Evolutionary conservation across 2,888 invertebrate genomes (phyloP), one percentile per base, ranked within the genome.

Genomic region (Tetheella fluctuosa): DNA sequence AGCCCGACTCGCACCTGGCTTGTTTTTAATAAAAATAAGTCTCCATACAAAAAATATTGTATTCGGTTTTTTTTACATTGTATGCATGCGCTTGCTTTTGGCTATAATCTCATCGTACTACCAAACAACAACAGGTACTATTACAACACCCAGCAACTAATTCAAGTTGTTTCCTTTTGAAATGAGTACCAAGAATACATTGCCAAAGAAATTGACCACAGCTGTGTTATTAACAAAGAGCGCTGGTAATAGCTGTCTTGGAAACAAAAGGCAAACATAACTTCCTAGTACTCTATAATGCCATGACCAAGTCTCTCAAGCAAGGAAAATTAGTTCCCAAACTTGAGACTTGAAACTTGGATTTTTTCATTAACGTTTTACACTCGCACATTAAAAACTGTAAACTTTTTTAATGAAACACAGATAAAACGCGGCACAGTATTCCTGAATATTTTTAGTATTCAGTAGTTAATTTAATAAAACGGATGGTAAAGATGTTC

Each of bases 351-450:
- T n/a, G 15, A 39, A 15, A 42, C 42, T 48, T 17, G 10, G 42
- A n/a, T 48, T 48, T 48, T 48, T 48, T 48, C 48, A 48, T 48
- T 48, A 48, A 48, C n/a, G 48, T 48, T 48, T 48, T 48, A 48
- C 48, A 48, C 48, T 48, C 20, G 48, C 20, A 48, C 42, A 42
- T 42, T 42, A 42, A 42, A 42, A 42, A 42, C 48, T 48, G 20
- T 20, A 10, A 48, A 48, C 48, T 48, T 48, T 48, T 28, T 48
- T 48, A 48, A 48, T 48, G 20, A 48, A 48, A 48, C 42, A 42
- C 20, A 48, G 48, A 48, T 48, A 48, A 48, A 48, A 20, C 20
- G 48, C 5, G 10, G 20, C 8, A 48, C 20, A 42, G 17, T 42
- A 42, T 42, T 42, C 42, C n/a, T 8, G 17, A 15, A 39, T 39